Evolutionary conservation across 2,888 invertebrate genomes (phyloP).

Genomic region (Carpatolechia fugitivella): DNA sequence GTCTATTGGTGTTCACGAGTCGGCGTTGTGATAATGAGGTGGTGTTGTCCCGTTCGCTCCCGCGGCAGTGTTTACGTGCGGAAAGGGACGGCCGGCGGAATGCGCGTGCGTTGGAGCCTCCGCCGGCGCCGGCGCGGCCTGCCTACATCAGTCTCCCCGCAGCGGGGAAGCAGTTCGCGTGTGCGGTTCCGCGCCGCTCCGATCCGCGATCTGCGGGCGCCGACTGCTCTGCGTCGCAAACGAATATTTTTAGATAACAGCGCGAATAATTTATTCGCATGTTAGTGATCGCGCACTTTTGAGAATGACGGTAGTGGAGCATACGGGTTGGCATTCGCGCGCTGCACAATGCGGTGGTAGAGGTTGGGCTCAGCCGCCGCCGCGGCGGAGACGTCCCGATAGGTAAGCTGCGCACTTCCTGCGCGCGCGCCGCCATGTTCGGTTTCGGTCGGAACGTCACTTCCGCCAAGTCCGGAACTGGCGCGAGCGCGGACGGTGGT

Average conservation of each 20-base stretch:
- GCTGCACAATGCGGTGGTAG: slow-evolving; percentile 43
- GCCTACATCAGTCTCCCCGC: slow-evolving; percentile 78
- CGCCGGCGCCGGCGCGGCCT: slow-evolving; percentile 73
- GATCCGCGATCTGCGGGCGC: slow-evolving; percentile 51
- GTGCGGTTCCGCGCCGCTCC: slow-evolving; percentile 63
- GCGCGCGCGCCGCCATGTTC: slow-evolving; percentile 78
- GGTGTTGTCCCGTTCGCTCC: slow-evolving; percentile 65
- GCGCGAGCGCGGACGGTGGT: slow-evolving; percentile 39
- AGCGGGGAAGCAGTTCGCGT: slow-evolving; percentile 75
- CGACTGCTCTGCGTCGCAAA: slow-evolving; percentile 61
- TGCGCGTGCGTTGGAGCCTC: slow-evolving; percentile 73
- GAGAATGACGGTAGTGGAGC: slow-evolving; percentile 63
- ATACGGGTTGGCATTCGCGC: slow-evolving; percentile 57
- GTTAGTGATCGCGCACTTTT: slow-evolving; percentile 74
- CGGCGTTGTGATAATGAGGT: slow-evolving; percentile 72
- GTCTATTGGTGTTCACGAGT: slow-evolving; percentile 78
- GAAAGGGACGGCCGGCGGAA: slow-evolving; percentile 64
- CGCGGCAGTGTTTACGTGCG: slow-evolving; percentile 31
- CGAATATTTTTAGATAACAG: slow-evolving; percentile 79
- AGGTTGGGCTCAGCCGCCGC: slow-evolving; percentile 49
- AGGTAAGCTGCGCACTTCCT: slow-evolving; percentile 80
- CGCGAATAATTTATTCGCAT: slow-evolving; percentile 76
- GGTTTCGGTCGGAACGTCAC: slow-evolving; percentile 73
- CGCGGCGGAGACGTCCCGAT: slow-evolving; percentile 70
- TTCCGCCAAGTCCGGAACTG: slow-evolving; percentile 70